Conservation (phyloP, 2,113 vertebrate genomes). For the Corydoras sp. region DNA sequence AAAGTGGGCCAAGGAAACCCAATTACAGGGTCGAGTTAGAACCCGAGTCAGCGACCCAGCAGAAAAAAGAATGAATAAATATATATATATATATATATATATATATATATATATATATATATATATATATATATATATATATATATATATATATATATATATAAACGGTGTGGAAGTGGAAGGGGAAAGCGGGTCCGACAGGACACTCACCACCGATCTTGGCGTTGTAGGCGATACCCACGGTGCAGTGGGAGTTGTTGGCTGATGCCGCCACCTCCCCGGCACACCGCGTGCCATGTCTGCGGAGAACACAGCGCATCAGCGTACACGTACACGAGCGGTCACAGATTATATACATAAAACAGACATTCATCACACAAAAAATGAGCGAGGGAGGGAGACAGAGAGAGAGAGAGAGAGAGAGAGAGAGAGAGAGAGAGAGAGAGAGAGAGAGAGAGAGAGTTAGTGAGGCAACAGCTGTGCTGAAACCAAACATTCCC, state of each 20-base stretch:
- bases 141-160: too few relatives aligned
- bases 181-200: conserved; percentile 3
- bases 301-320: conserved; percentile 54
- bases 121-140: too few relatives aligned
- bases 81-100: too few relatives aligned
- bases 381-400: too few relatives aligned
- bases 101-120: too few relatives aligned
- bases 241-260: conserved; percentile 96
- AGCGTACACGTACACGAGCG: background rate
- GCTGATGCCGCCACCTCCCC: conserved; percentile 95
- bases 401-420: background rate
- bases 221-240: conserved; percentile 96
- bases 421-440: background rate
- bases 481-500: conserved; percentile 41
- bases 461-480: conserved; percentile 35
- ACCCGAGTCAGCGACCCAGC: too few relatives aligned
- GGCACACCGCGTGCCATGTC: conserved; percentile 97
- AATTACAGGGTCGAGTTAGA: too few relatives aligned
- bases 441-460: conserved; percentile 2
- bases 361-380: conserved; percentile 3
- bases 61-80: too few relatives aligned
- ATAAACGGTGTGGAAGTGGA: background rate
- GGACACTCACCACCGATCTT: conserved; percentile 86
- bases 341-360: conserved; percentile 10
- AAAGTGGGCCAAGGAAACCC: too few relatives aligned